These are phyloP conservation scores for Corydoras maculifer DNA, from an alignment of 2,113 vertebrate species.

Conservation along the genomic window DNA sequence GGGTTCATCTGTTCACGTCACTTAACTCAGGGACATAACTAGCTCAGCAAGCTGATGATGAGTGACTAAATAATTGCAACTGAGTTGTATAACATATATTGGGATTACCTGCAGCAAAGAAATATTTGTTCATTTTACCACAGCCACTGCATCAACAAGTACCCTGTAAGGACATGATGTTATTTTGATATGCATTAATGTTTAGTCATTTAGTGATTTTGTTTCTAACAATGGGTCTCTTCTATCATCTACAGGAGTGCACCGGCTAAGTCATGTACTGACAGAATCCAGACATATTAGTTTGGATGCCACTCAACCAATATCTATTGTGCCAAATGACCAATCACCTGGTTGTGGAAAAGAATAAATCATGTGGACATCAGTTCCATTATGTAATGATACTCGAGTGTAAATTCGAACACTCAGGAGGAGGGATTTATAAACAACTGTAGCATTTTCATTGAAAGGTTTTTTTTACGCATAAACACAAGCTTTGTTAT, in stretches of 20 bases:
- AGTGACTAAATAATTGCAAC: conserved; percentile 25
- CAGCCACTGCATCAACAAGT: neutral
- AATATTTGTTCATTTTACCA: neutral
- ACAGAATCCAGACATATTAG: conserved; percentile 53
- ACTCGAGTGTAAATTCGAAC: neutral
- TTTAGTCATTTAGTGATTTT: neutral
- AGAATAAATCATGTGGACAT: neutral
- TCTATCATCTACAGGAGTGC: conserved; percentile 26
- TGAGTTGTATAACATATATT: conserved; percentile 20
- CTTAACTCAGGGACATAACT: conserved; percentile 22
- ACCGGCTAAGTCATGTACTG: conserved; percentile 15
- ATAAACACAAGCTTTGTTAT: neutral
- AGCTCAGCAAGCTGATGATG: conserved; percentile 24
- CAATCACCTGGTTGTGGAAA: conserved; percentile 2
- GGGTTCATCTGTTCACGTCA: conserved; percentile 37
- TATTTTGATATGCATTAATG: neutral
- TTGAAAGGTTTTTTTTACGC: neutral
- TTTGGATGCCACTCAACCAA: conserved; percentile 45
- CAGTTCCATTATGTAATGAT: neutral
- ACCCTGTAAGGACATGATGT: neutral
- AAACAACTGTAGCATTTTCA: neutral
- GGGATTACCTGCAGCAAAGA: neutral
- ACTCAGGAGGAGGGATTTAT: neutral
- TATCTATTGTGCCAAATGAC: conserved; percentile 43
- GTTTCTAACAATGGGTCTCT: conserved; percentile 18